Conservation (phyloP, 2,113 vertebrate genomes). For the Salvelinus alpinus region DNA sequence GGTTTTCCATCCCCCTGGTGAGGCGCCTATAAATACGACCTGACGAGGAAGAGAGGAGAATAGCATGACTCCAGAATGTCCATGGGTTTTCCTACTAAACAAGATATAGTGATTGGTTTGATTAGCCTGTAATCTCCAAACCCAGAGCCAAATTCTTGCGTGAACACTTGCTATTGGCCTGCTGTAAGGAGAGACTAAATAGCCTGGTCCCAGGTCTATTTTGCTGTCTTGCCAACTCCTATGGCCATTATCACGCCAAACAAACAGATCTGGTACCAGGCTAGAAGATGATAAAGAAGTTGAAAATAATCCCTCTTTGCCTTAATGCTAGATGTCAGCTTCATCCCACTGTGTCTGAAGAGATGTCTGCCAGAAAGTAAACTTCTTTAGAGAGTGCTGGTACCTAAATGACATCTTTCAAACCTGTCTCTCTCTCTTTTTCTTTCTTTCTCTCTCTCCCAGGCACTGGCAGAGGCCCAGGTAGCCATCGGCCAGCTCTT, state of each 20-base stretch:
- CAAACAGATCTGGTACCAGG: no score
- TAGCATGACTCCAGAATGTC: background rate
- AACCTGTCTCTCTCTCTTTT: background rate
- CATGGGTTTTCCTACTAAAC: background rate
- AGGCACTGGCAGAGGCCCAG: constrained; percentile 97
- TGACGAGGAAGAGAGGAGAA: constrained; percentile 2
- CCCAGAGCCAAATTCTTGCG: background rate
- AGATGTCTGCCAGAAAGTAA: no score
- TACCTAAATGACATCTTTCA: background rate
- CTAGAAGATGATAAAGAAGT: no score
- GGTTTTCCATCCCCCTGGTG: constrained; percentile 28
- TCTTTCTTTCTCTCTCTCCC: constrained; percentile 25
- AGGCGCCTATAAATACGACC: constrained; percentile 31
- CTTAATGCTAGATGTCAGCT: background rate
- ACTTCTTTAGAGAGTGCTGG: no score
- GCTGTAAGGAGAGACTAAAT: background rate
- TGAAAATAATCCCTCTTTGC: no score
- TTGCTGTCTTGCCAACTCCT: background rate
- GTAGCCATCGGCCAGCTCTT: constrained; percentile 97
- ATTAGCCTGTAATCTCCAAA: background rate
- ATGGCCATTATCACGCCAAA: no score
- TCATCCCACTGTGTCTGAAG: background rate
- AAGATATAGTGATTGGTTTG: background rate
- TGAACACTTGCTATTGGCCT: background rate
- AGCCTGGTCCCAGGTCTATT: background rate